Percentiles rank a stretch among this genome's conserved stretches.
These are phyloP conservation scores for Brachionus plicatilis DNA, from an alignment of 1,140 invertebrate species.

Conservation along the genomic window DNA sequence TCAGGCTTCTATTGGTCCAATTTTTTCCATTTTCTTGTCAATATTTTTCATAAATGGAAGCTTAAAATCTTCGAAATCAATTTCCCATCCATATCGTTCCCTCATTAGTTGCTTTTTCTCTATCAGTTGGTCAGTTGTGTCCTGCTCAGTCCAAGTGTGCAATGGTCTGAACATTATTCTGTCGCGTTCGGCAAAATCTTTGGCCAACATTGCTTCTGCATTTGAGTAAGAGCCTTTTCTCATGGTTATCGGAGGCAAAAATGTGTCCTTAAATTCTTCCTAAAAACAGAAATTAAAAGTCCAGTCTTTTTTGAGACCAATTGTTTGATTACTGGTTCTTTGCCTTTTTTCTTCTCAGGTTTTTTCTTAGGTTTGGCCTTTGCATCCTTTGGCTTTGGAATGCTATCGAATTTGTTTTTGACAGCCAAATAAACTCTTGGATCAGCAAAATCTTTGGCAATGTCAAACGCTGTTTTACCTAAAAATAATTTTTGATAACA, in stretches of 20 bases:
- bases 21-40: conserved; percentile 41
- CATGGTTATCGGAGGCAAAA: conserved; percentile 42
- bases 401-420: conserved; percentile 50
- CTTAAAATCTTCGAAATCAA: conserved; percentile 56
- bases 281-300: neutral
- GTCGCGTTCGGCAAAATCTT: conserved; percentile 50
- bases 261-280: neutral
- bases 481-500: no score
- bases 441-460: conserved; percentile 52
- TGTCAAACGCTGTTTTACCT: conserved; percentile 48
- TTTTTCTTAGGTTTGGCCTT: conserved; percentile 46
- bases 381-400: conserved; percentile 46
- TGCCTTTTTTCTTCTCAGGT: conserved; percentile 43
- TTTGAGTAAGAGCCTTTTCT: conserved; percentile 49
- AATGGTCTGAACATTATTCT: conserved; percentile 51
- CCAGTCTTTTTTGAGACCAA: neutral
- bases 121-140: conserved; percentile 49
- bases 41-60: conserved; percentile 56
- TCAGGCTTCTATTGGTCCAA: conserved; percentile 39
- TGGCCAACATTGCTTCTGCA: conserved; percentile 51
- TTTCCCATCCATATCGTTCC: conserved; percentile 48
- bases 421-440: conserved; percentile 49
- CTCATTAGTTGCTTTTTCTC: conserved; percentile 1
- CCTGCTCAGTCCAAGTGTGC: conserved; percentile 51
- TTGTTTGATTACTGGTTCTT: conserved; percentile 37